A percentile compares a stretch with the other conserved stretches of the same genome.
Conservation (phyloP, 2,113 vertebrate species). For the cat (Felis catus) region DNA sequence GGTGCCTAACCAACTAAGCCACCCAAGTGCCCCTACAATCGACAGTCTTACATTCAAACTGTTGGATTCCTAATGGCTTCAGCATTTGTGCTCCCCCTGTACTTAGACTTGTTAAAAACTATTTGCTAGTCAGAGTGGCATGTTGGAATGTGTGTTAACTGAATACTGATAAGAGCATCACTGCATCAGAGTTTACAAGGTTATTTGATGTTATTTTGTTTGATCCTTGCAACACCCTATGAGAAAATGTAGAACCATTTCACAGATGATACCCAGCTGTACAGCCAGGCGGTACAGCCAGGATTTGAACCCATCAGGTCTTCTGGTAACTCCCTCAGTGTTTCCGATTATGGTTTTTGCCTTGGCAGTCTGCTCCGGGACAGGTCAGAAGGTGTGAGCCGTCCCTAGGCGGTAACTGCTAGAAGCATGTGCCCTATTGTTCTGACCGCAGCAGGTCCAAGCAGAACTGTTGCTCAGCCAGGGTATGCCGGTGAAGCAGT, state of each 20-base stretch:
- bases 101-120: not conserved
- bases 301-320: not conserved
- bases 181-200: not conserved
- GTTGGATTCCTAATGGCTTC: not conserved
- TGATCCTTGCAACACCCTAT: not conserved
- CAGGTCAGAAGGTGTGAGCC: not conserved
- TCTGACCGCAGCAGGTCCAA: not conserved
- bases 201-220: not conserved
- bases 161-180: not conserved
- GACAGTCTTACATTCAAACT: not conserved
- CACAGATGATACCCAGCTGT: not conserved
- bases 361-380: not conserved
- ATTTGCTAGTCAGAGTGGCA: not conserved
- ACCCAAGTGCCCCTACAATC: not conserved
- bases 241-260: not conserved
- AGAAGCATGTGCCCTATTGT: not conserved
- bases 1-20: no score
- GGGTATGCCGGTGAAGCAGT: not conserved
- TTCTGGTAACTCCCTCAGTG: not conserved
- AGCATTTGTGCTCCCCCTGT: not conserved
- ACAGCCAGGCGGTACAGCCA: not conserved
- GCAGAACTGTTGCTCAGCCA: not conserved
- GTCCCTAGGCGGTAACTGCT: not conserved
- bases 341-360: conserved; percentile 37
- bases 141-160: not conserved